Evolutionary conservation across 2,888 invertebrate species (phyloP).

Genomic region (Acleris holmiana): DNA sequence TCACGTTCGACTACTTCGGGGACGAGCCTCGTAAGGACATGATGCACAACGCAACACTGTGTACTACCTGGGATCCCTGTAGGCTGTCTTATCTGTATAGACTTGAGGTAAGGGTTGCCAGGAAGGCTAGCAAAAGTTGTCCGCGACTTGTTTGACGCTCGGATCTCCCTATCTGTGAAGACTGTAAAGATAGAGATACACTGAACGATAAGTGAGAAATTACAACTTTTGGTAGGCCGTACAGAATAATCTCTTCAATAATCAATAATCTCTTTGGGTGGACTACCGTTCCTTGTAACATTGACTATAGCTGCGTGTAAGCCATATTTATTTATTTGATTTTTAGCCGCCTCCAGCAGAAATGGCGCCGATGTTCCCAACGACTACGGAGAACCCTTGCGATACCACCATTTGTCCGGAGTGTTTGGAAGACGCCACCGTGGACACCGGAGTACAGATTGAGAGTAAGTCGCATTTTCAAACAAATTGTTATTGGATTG

Average conservation of each 20-base stretch:
- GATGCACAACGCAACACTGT: constrained; percentile 75
- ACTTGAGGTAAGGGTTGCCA: constrained; percentile 63
- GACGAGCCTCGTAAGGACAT: constrained; percentile 78
- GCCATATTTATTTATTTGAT: not conserved
- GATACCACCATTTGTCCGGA: constrained; percentile 72
- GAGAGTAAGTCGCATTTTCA: constrained; percentile 47
- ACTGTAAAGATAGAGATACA: no score
- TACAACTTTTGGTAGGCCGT: no score
- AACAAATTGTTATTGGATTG: not conserved
- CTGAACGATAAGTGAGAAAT: no score
- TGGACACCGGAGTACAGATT: constrained; percentile 53
- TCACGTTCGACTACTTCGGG: constrained; percentile 77
- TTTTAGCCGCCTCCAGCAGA: constrained; percentile 71
- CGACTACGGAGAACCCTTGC: constrained; percentile 69
- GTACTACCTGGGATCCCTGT: constrained; percentile 77
- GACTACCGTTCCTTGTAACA: no score
- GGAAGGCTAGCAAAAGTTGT: no score
- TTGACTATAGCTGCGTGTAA: no score
- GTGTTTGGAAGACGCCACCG: constrained; percentile 66
- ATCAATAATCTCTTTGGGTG: no score
- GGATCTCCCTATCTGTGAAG: no score
- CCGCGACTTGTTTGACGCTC: no score
- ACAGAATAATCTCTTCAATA: no score
- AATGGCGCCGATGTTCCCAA: constrained; percentile 68
- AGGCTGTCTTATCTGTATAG: constrained; percentile 73